Evolutionary conservation across 2,113 vertebrate genomes (phyloP).

Genomic region (Hippocampus mohnikei): DNA sequence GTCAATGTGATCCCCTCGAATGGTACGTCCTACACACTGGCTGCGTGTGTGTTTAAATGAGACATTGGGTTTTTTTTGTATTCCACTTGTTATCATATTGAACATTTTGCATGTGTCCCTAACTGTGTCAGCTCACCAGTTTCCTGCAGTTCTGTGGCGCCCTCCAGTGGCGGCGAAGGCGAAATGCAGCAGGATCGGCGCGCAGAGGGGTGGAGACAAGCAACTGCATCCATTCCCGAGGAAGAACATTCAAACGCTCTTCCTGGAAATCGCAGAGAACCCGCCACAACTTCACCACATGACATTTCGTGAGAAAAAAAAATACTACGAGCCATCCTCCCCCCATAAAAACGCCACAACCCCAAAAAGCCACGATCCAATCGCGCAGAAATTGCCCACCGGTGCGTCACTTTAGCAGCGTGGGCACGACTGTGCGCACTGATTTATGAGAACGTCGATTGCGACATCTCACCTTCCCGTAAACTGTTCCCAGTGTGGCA

Average conservation of each 20-base stretch:
- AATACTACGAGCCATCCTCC: slow-evolving; percentile 52
- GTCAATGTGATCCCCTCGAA: too few species aligned
- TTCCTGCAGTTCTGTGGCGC: slow-evolving; percentile 22
- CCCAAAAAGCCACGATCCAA: not conserved
- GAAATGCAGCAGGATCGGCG: slow-evolving; percentile 21
- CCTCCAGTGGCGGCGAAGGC: slow-evolving; percentile 19
- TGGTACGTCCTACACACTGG: too few species aligned
- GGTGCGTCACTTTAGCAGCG: slow-evolving; percentile 12
- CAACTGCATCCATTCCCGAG: slow-evolving; percentile 28
- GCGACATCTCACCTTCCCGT: slow-evolving; percentile 66
- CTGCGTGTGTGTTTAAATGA: too few species aligned
- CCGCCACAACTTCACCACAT: slow-evolving; percentile 79
- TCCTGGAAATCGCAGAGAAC: slow-evolving; percentile 75
- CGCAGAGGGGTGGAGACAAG: slow-evolving; percentile 53
- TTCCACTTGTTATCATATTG: too few species aligned
- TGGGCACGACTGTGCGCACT: not conserved
- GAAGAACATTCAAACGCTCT: slow-evolving; percentile 75
- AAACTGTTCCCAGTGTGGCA: slow-evolving; percentile 41
- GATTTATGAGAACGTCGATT: slow-evolving; percentile 36
- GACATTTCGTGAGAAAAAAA: slow-evolving; percentile 69
- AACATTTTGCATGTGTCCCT: too few species aligned
- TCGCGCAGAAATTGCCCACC: slow-evolving; percentile 1
- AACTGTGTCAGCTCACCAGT: not conserved
- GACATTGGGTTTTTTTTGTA: too few species aligned
- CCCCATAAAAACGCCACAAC: not conserved